Percentiles rank a stretch among this genome's conserved stretches.
Conservation (phyloP, 2,888 invertebrate genomes). For the Microplitis manilae region DNA sequence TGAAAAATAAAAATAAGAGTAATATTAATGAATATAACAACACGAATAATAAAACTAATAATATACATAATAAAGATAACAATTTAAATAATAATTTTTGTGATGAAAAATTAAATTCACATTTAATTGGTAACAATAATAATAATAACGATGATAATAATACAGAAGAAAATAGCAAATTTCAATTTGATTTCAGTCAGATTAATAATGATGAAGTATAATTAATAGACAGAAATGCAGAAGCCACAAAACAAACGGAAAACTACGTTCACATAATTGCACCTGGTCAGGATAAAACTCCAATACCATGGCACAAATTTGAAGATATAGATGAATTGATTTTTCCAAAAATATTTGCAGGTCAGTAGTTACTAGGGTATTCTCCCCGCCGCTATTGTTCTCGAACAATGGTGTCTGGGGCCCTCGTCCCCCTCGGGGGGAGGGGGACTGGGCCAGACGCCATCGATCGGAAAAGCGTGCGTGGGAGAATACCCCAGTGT, state of each 20-base stretch:
- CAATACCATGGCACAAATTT: conserved; percentile 53
- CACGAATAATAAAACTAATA: background rate
- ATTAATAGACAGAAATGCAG: conserved; percentile 46
- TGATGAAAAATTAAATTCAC: too few relatives aligned
- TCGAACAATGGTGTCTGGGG: too few relatives aligned
- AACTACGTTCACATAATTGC: conserved; percentile 50
- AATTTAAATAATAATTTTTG: too few relatives aligned
- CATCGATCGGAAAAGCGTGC: too few relatives aligned
- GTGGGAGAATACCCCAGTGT: too few relatives aligned
- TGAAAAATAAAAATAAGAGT: conserved; percentile 6
- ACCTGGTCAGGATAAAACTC: conserved; percentile 54
- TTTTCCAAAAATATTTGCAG: conserved; percentile 54
- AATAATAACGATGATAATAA: background rate
- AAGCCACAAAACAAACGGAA: conserved; percentile 9
- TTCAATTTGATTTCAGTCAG: conserved; percentile 15
- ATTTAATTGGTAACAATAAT: background rate
- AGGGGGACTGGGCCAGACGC: too few relatives aligned
- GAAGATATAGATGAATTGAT: conserved; percentile 53
- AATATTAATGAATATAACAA: background rate
- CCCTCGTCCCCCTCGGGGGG: too few relatives aligned
- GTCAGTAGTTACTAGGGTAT: conserved; percentile 8
- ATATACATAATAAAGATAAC: background rate
- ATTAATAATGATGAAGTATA: conserved; percentile 50
- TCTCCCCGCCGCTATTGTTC: too few relatives aligned
- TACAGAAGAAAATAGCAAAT: background rate